A percentile compares a stretch with the other conserved stretches of the same genome.
Conservation (phyloP, 2,113 vertebrate genomes). For the Etheostoma spectabile region DNA sequence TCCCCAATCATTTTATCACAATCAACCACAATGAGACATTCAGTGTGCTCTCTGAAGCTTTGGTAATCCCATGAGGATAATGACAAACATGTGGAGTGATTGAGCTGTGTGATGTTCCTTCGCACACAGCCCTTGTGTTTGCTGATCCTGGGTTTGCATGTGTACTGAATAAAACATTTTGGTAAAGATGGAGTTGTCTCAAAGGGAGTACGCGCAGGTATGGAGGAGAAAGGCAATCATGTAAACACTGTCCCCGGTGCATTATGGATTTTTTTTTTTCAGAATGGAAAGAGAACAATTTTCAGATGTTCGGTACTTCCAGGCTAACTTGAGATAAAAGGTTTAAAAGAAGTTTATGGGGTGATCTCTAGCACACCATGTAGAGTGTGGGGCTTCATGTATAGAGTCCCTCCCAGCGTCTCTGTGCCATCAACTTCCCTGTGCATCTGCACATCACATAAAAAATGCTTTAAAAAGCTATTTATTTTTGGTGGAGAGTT, state of each 20-base stretch:
- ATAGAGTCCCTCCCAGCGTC: no score
- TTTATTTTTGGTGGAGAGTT: not conserved
- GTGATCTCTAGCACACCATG: no score
- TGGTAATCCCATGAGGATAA: not conserved
- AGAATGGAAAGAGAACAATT: no score
- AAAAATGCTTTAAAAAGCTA: not conserved
- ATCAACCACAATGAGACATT: slow-evolving; percentile 18
- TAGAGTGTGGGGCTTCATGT: no score
- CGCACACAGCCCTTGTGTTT: not conserved
- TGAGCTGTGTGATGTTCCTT: not conserved
- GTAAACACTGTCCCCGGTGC: not conserved
- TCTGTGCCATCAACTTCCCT: no score
- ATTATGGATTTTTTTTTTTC: not conserved
- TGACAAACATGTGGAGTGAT: not conserved
- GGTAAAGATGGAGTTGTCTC: no score
- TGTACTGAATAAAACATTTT: slow-evolving; percentile 39
- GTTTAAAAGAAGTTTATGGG: not conserved
- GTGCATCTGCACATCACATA: no score
- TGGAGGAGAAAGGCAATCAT: slow-evolving; percentile 11
- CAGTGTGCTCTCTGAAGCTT: not conserved
- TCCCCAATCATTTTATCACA: slow-evolving; percentile 9
- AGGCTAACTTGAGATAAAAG: not conserved
- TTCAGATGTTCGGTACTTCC: not conserved
- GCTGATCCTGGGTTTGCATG: not conserved
- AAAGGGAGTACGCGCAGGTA: no score